Evolutionary conservation across 2,113 vertebrate genomes (phyloP).

Genomic region (Anthoscopus minutus): DNA sequence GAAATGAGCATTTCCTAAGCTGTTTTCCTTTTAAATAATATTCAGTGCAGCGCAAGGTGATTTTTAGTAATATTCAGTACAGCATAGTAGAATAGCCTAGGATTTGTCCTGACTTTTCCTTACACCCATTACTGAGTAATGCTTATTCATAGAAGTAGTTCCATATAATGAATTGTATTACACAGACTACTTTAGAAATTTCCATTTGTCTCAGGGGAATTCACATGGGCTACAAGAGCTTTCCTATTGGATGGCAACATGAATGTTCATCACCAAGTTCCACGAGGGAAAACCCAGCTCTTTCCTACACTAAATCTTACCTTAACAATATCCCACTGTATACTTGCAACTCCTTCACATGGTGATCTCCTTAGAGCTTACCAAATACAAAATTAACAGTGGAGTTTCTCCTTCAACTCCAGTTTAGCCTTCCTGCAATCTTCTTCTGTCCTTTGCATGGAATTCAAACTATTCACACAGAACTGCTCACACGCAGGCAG

Average conservation of each 20-base stretch:
- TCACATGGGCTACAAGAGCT: constrained; percentile 5
- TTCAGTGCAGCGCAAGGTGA: neutral
- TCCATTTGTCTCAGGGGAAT: constrained; percentile 43
- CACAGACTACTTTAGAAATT: constrained; percentile 5
- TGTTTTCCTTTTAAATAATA: neutral
- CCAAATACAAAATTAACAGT: neutral
- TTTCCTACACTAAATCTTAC: neutral
- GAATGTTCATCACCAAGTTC: constrained; percentile 5
- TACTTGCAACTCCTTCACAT: neutral
- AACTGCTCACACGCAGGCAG: neutral
- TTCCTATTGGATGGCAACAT: neutral
- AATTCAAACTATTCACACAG: neutral
- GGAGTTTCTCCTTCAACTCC: neutral
- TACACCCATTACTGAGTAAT: constrained; percentile 43
- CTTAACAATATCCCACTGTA: neutral
- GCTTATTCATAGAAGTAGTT: constrained; percentile 51
- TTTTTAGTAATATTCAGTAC: neutral
- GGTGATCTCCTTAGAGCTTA: neutral
- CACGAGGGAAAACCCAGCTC: neutral
- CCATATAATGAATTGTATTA: constrained; percentile 19
- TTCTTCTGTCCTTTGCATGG: neutral
- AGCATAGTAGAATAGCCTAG: neutral
- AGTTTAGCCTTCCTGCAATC: neutral
- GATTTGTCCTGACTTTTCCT: neutral
- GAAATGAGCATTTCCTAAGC: neutral